These are phyloP conservation scores for Azorinus chamasolen DNA, from an alignment of 2,888 invertebrate species.

Conservation along the genomic window DNA sequence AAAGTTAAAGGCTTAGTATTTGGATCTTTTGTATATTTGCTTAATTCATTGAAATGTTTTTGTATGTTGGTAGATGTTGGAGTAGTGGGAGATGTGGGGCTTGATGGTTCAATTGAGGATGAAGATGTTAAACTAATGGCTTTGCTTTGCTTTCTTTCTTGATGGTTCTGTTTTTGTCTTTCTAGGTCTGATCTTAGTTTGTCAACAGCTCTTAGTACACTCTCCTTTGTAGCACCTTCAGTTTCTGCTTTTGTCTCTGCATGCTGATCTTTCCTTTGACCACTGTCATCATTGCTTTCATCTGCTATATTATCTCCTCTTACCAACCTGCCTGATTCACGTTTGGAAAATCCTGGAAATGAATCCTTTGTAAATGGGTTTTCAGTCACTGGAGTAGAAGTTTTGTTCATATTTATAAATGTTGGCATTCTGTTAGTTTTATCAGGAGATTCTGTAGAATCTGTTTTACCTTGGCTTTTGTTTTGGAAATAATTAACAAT, in stretches of 20 bases:
- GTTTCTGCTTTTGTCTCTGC: neutral
- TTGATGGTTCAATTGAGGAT: neutral
- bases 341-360: slow-evolving; percentile 12
- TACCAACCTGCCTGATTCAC: slow-evolving; percentile 37
- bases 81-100: neutral
- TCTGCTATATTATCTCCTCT: slow-evolving; percentile 36
- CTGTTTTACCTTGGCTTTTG: slow-evolving; percentile 24
- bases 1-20: slow-evolving; percentile 25
- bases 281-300: slow-evolving; percentile 1
- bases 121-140: slow-evolving; percentile 23
- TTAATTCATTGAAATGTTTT: slow-evolving; percentile 51
- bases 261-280: too few species aligned
- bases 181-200: slow-evolving; percentile 60
- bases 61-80: slow-evolving; percentile 22
- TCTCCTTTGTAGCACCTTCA: slow-evolving; percentile 42
- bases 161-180: slow-evolving; percentile 50
- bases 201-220: slow-evolving; percentile 50
- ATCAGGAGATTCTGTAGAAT: neutral
- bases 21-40: slow-evolving; percentile 9
- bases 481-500: slow-evolving; percentile 60
- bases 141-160: slow-evolving; percentile 46
- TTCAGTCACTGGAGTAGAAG: slow-evolving; percentile 51
- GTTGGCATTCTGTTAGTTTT: slow-evolving; percentile 26
- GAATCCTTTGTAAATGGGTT: slow-evolving; percentile 29
- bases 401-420: slow-evolving; percentile 39